Percentiles rank a stretch among this genome's conserved stretches.
phyloP scores from a whole-genome alignment of 2,888 invertebrate genomes.

The Orthonychiurus folsomi region DNA sequence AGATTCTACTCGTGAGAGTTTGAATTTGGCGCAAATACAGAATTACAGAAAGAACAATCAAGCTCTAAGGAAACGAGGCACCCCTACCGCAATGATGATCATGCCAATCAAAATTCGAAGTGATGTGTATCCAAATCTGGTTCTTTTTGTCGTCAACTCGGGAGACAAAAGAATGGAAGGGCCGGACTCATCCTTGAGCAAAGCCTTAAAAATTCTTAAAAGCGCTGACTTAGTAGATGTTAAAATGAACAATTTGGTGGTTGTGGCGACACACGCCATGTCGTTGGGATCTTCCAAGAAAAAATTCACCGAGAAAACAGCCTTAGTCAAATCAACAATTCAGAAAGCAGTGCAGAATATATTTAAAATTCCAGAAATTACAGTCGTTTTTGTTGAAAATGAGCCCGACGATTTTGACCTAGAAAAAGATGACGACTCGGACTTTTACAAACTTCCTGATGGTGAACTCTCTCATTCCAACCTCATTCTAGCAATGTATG shows the following conservation, averaged over 20 bases:
- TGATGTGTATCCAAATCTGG: conserved; percentile 1
- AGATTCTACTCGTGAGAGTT: not conserved
- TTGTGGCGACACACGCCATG: not conserved
- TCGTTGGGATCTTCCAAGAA: not conserved
- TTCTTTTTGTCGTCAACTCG: not conserved
- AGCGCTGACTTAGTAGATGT: conserved; percentile 2
- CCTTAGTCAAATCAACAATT: not conserved
- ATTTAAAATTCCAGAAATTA: not conserved
- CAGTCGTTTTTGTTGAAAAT: conserved; percentile 11
- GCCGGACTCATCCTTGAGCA: not conserved
- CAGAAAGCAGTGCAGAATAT: not conserved
- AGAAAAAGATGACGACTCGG: not conserved
- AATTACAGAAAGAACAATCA: not conserved
- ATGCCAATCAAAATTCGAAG: not conserved
- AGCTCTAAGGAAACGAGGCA: conserved; percentile 2
- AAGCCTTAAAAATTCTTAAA: conserved; percentile 1
- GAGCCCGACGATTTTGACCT: conserved; percentile 4
- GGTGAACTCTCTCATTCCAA: not conserved
- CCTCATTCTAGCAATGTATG: not conserved
- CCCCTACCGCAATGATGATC: too few relatives aligned
- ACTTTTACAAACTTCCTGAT: conserved; percentile 2
- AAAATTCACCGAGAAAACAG: not conserved
- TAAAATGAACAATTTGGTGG: not conserved
- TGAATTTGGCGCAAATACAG: not conserved
- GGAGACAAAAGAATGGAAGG: not conserved